Percentiles rank a stretch among this genome's conserved stretches.
Evolutionary conservation across 23 tunicate species (phyloP).

Genomic region (Trididemnum miniatum): DNA sequence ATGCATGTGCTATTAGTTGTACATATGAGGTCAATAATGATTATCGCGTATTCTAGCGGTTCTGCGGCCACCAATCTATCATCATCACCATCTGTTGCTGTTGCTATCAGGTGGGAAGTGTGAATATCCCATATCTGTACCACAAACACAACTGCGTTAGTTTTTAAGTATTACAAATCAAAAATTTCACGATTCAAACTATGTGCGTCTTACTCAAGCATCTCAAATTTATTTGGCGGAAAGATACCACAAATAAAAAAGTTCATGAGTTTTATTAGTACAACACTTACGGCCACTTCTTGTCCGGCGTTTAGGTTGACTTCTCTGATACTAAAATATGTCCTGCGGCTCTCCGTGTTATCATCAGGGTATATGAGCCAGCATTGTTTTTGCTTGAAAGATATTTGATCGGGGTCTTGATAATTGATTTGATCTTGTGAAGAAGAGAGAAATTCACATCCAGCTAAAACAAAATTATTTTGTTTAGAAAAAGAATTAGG

Average conservation of each 20-base stretch:
- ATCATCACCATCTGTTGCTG: neutral
- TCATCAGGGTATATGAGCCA: conserved; percentile 40
- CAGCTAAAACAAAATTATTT: conserved; percentile 25
- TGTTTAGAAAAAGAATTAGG: too few species aligned
- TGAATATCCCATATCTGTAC: conserved; percentile 33
- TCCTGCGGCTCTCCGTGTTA: conserved; percentile 11
- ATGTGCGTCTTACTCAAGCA: too few species aligned
- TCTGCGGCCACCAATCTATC: neutral
- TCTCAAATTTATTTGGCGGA: too few species aligned
- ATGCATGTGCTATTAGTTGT: neutral
- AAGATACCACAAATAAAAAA: too few species aligned
- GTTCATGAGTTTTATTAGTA: neutral
- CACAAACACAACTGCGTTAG: too few species aligned
- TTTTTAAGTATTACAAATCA: too few species aligned
- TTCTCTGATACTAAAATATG: conserved; percentile 41
- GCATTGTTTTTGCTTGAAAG: conserved; percentile 18
- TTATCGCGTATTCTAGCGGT: neutral
- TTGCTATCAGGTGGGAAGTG: neutral
- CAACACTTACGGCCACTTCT: conserved; percentile 15
- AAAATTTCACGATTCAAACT: too few species aligned
- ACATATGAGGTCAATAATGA: conserved; percentile 21
- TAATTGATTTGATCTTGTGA: conserved; percentile 20
- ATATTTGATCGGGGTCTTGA: neutral
- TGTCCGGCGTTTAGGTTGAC: conserved; percentile 8
- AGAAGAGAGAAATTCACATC: conserved; percentile 27